Percentiles rank a stretch among this genome's conserved stretches.
These are phyloP conservation scores for Heterodera filipjevi DNA, from an alignment of 2,888 invertebrate genomes.

Conservation along the genomic window DNA sequence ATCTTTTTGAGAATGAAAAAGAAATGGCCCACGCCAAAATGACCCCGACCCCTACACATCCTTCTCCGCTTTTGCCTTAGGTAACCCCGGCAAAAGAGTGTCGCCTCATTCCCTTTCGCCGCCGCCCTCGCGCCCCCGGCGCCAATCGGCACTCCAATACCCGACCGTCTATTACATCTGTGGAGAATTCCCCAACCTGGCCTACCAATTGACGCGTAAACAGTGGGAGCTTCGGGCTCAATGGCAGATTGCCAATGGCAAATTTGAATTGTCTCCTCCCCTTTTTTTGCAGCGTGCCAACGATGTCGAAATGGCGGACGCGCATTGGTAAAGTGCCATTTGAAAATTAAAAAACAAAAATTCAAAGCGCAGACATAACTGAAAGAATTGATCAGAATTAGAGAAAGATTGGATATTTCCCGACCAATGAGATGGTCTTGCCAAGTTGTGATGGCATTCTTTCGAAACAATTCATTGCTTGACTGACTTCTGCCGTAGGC, in stretches of 20 bases:
- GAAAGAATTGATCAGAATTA: too few relatives aligned
- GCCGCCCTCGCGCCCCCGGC: not conserved
- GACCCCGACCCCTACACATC: too few relatives aligned
- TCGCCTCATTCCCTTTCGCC: not conserved
- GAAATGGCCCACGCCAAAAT: too few relatives aligned
- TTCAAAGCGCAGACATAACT: too few relatives aligned
- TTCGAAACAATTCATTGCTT: too few relatives aligned
- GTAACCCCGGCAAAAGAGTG: not conserved
- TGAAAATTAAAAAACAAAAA: not conserved
- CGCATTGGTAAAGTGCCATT: slow-evolving; percentile 31
- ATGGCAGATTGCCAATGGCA: not conserved
- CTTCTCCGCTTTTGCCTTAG: too few relatives aligned
- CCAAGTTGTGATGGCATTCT: too few relatives aligned
- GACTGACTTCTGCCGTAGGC: too few relatives aligned
- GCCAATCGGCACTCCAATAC: slow-evolving; percentile 14
- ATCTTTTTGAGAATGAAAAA: too few relatives aligned
- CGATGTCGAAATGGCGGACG: slow-evolving; percentile 55
- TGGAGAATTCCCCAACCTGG: slow-evolving; percentile 53
- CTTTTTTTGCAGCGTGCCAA: slow-evolving; percentile 23
- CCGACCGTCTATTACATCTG: slow-evolving; percentile 46
- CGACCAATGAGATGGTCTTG: too few relatives aligned
- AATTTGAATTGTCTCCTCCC: not conserved
- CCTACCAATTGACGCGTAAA: slow-evolving; percentile 54
- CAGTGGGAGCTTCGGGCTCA: not conserved
- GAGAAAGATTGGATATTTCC: too few relatives aligned